A percentile compares a stretch with the other conserved stretches of the same genome.
These are phyloP conservation scores for Acipenser transmontanus DNA, from an alignment of 2,797 vertebrate genomes.

Conservation along the genomic window DNA sequence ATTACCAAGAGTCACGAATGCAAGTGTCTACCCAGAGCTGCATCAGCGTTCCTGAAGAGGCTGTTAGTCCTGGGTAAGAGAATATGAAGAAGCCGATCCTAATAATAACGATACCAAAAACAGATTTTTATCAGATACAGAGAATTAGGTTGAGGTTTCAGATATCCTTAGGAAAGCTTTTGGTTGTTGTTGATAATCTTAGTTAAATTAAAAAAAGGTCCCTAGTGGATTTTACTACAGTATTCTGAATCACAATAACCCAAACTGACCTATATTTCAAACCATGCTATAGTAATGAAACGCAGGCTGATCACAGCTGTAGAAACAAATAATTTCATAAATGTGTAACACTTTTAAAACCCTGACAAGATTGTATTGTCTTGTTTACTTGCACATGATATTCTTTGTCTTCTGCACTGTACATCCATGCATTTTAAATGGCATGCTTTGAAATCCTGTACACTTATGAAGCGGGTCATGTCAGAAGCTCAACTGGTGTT, in stretches of 20 bases:
- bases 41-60: conserved; percentile 86
- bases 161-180: not conserved
- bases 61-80: conserved; percentile 81
- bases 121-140: not conserved
- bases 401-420: not conserved
- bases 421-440: not conserved
- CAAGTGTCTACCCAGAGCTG: conserved; percentile 57
- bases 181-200: not conserved
- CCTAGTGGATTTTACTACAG: too few relatives aligned
- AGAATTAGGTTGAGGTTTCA: not conserved
- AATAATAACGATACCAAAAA: not conserved
- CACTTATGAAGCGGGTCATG: not conserved
- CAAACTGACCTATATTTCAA: too few relatives aligned
- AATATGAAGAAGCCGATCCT: not conserved
- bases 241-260: too few relatives aligned
- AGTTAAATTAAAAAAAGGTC: not conserved
- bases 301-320: too few relatives aligned
- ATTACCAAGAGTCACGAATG: conserved; percentile 86
- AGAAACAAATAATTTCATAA: too few relatives aligned
- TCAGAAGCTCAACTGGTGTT: not conserved
- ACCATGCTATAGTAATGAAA: too few relatives aligned
- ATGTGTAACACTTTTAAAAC: not conserved
- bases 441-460: not conserved
- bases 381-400: not conserved
- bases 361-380: not conserved